Percentiles rank a stretch among this genome's conserved stretches.
These are phyloP conservation scores for Eulithis prunata DNA, from an alignment of 2,888 invertebrate species.

Conservation along the genomic window DNA sequence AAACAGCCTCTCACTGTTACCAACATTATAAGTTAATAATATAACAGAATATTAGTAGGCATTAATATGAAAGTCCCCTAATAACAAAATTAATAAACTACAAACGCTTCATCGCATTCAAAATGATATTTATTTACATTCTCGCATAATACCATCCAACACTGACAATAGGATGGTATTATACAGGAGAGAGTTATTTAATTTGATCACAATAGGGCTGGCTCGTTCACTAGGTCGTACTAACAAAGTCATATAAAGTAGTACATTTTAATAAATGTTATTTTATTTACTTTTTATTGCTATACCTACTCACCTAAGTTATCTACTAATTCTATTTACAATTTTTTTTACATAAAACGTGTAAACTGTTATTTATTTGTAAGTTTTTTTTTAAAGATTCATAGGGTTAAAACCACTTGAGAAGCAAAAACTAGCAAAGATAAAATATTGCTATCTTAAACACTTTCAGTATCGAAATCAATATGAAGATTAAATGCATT, in stretches of 20 bases:
- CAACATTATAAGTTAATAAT: background rate
- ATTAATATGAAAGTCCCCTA: slow-evolving; percentile 10
- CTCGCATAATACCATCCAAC: slow-evolving; percentile 1
- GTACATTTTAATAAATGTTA: no score
- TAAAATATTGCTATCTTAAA: background rate
- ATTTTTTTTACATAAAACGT: no score
- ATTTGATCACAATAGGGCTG: slow-evolving; percentile 44
- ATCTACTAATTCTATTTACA: no score
- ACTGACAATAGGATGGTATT: slow-evolving; percentile 41
- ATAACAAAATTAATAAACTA: slow-evolving; percentile 26
- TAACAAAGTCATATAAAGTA: background rate
- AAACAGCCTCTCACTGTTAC: background rate
- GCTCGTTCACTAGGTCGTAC: slow-evolving; percentile 8
- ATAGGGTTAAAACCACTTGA: no score
- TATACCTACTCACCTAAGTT: no score
- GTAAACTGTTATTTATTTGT: no score
- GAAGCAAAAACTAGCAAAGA: no score
- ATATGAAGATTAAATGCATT: background rate
- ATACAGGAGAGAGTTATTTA: slow-evolving; percentile 49
- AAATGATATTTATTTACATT: slow-evolving; percentile 37
- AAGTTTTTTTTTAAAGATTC: no score
- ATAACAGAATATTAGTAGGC: background rate
- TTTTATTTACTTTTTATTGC: no score
- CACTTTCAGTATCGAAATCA: background rate
- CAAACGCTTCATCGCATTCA: slow-evolving; percentile 17